Conservation (phyloP, 2,797 vertebrate species). For the Trachurus trachurus region DNA sequence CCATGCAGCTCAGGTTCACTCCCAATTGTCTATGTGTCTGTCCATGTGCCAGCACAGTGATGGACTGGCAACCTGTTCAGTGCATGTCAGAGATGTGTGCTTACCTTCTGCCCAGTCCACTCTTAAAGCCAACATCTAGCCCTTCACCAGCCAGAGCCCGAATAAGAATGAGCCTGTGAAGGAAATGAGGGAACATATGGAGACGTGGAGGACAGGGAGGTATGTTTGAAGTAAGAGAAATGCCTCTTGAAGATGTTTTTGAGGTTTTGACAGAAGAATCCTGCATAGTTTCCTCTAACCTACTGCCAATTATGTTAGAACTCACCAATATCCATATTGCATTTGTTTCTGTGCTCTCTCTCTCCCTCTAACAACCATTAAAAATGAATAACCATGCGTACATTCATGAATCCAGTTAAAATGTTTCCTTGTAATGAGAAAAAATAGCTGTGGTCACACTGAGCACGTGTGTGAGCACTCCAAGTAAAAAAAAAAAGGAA, state of each 20-base stretch:
- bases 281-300: neutral
- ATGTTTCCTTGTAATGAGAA: neutral
- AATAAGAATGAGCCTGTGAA: slow-evolving; percentile 32
- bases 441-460: slow-evolving; percentile 2
- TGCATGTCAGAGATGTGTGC: slow-evolving; percentile 3
- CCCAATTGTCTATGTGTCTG: slow-evolving; percentile 12
- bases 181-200: slow-evolving; percentile 19
- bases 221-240: neutral
- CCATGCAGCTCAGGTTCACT: slow-evolving; percentile 6
- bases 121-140: neutral
- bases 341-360: neutral
- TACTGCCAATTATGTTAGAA: neutral
- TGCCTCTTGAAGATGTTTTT: neutral
- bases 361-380: neutral
- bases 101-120: slow-evolving; percentile 24
- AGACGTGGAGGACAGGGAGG: neutral
- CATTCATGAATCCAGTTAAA: slow-evolving; percentile 1
- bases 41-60: neutral
- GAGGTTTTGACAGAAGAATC: neutral
- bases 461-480: slow-evolving; percentile 1
- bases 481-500: neutral
- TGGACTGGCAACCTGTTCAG: slow-evolving; percentile 22
- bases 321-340: neutral
- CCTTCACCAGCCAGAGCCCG: neutral
- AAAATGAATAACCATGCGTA: slow-evolving; percentile 1